These are phyloP conservation scores for Gryllus bimaculatus DNA, from an alignment of 1,140 invertebrate species.

Conservation along the genomic window DNA sequence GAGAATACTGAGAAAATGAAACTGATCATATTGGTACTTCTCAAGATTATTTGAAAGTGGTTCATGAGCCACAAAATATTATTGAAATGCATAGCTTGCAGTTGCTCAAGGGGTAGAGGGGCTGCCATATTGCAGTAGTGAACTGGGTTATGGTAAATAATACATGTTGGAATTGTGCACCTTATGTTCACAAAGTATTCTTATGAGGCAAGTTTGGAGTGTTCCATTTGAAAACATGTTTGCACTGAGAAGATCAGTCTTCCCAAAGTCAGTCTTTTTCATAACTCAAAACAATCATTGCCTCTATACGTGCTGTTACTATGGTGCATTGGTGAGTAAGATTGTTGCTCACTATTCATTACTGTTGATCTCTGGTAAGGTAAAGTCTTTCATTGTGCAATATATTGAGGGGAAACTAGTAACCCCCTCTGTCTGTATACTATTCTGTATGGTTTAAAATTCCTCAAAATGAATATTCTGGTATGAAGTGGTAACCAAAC, in stretches of 20 bases:
- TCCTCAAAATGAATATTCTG: background rate
- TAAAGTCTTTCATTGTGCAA: conserved; percentile 2
- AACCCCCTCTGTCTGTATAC: background rate
- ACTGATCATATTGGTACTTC: too few relatives aligned
- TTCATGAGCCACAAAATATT: background rate
- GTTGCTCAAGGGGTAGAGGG: background rate
- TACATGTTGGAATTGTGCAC: too few relatives aligned
- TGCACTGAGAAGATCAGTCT: too few relatives aligned
- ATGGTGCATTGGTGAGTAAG: background rate
- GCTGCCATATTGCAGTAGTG: too few relatives aligned
- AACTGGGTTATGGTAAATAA: too few relatives aligned
- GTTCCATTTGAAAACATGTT: too few relatives aligned
- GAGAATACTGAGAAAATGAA: background rate
- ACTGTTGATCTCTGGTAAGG: background rate
- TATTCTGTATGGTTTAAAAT: background rate
- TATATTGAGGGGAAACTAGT: background rate
- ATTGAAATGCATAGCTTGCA: background rate
- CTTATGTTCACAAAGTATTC: too few relatives aligned
- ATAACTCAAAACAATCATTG: too few relatives aligned
- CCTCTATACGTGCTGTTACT: background rate
- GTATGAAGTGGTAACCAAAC: too few relatives aligned
- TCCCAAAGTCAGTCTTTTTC: too few relatives aligned
- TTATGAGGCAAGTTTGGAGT: too few relatives aligned
- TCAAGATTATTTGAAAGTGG: too few relatives aligned
- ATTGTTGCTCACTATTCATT: background rate